A percentile compares a stretch with the other conserved stretches of the same genome.
Evolutionary conservation across 1,140 invertebrate genomes (phyloP).

Genomic region (Heliconius himera): DNA sequence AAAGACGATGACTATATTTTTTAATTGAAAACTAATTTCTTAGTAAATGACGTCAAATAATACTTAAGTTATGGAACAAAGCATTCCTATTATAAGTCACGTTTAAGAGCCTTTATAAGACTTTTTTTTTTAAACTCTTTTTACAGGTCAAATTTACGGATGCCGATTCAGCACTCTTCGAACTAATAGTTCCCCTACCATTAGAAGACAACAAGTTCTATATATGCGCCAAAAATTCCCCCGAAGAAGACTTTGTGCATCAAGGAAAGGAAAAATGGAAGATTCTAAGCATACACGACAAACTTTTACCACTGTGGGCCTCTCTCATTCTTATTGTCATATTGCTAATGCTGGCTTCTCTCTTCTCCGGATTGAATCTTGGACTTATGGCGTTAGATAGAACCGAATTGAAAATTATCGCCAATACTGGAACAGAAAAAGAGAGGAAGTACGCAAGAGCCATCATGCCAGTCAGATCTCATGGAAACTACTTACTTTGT

Average conservation of each 20-base stretch:
- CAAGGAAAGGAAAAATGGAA: constrained; percentile 87
- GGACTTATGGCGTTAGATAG: constrained; percentile 98
- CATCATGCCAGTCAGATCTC: constrained; percentile 93
- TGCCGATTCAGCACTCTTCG: constrained; percentile 81
- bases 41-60: too few relatives aligned
- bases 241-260: constrained; percentile 83
- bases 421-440: constrained; percentile 90
- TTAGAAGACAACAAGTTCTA: constrained; percentile 82
- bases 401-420: constrained; percentile 96
- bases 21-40: too few relatives aligned
- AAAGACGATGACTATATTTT: too few relatives aligned
- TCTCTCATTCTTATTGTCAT: constrained; percentile 89
- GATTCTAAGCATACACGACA: constrained; percentile 85
- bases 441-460: constrained; percentile 91
- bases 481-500: constrained; percentile 98
- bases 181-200: constrained; percentile 82
- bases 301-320: constrained; percentile 88
- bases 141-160: constrained; percentile 54
- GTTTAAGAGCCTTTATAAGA: neutral
- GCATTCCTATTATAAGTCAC: too few relatives aligned
- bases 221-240: constrained; percentile 84
- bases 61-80: too few relatives aligned
- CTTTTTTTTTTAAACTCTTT: neutral
- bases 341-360: constrained; percentile 92
- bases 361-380: constrained; percentile 97